Base-by-base conservation (phyloP, 2,888 invertebrate genomes). In the Drosophila eohydei region DNA sequence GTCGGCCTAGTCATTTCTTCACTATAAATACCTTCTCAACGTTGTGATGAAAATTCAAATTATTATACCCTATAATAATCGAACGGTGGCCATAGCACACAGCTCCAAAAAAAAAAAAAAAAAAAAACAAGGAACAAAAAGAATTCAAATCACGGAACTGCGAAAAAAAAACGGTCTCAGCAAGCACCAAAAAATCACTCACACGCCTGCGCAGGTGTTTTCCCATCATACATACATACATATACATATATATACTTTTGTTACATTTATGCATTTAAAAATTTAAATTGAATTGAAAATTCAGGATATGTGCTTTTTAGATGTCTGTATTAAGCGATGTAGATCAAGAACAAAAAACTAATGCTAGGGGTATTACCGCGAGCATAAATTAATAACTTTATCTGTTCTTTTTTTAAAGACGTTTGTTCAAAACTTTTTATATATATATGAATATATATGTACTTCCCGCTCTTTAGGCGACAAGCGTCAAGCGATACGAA, bases 211-310 rank as follows among this genome's bases (percentile, higher is more conserved):
- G 34, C 50, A 50, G 50, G 50, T 34, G 50, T 50, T 34, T 34
- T 9, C n/a, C 55, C 44, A 51, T 50, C 46, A 55, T 71, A 38
- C 28, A 56, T 28, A 38, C 28, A 56, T 28, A 26, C 38, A 50
- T 26, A 12, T 28, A 28, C 28, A 52, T 46, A 52, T 41, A 61
- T 58, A 59, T 21, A 55, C 64, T 74, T 88, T 83, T 85, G 88
- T 82, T 83, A 88, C 75, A 72, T 78, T 56, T 74, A 78, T 86
- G 88, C 88, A 83, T 83, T 83, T 83, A 83, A 70, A 78, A 78
- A 63, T 74, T 81, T 88, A 62, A 75, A 62, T 69, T 73, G 74
- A 86, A 86, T 85, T 85, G 63, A 40, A 84, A 85, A 89, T 88
- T 89, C 78, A 62, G 21, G 51, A 60, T 70, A 69, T 75, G 87